Base-by-base conservation (phyloP, 2,888 invertebrate genomes). In the Ochropacha duplaris region DNA sequence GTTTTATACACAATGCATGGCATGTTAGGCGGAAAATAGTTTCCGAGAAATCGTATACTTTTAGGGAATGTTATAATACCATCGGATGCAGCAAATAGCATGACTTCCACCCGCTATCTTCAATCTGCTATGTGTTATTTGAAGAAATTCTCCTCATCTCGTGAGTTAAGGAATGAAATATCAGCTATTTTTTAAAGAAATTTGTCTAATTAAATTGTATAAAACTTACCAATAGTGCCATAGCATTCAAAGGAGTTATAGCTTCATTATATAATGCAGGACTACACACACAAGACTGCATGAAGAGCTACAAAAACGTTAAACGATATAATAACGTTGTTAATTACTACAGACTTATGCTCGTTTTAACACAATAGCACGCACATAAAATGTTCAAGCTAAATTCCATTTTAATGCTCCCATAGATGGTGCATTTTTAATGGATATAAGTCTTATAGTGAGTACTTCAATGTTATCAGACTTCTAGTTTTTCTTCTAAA, bases 51-150 rank as follows among this genome's bases (percentile, higher is more conserved):
- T 44, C 59, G 62, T 66, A 66, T 67, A 62, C 62, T 65, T 64
- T 62, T 64, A 71, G 66, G 72, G 66, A 65, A 71, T 67, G 44
- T 44, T 44, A 19, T 19, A 44, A 44, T 44, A 19, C 19, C 44
- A 44, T 44, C 44, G 19, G 19, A 19, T 44, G 44, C 9, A 19
- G 19, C 44, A 19, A 44, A 44, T 44, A 44, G 44, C 44, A 44
- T 9, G 19, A 44, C 44, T 44, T 19, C 19, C 16, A 19, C 1
- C 9, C 19, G 44, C 44, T 44, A 44, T 44, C 44, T 19, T 19
- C 44, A n/a, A 36, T 44, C 44, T 44, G 44, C 44, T 19, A n/a
- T 19, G 19, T 44, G 44, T 44, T 44, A 44, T 44, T 44, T 19
- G 9, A 44, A 19, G 44, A 44, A 19, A 19, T 44, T 44, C 16